phyloP scores from a whole-genome alignment of 2,888 invertebrate genomes.

The Apamea anceps region DNA sequence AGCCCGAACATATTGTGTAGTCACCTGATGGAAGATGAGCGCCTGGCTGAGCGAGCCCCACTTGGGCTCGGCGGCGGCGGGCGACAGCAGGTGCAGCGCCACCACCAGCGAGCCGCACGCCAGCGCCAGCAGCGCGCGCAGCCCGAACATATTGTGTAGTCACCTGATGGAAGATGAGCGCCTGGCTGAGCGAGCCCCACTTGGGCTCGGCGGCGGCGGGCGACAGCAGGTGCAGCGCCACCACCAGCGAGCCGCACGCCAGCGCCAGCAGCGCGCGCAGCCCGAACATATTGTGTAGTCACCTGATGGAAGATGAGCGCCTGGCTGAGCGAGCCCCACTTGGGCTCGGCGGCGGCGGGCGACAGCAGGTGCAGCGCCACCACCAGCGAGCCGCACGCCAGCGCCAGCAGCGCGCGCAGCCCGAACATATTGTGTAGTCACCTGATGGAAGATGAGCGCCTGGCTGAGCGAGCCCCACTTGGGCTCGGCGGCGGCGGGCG shows the following conservation, averaged over 20 bases:
- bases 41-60: slow-evolving; percentile 99
- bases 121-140: slow-evolving; percentile 96
- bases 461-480: slow-evolving; percentile 99
- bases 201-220: slow-evolving; percentile 94
- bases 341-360: slow-evolving; percentile 94
- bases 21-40: slow-evolving; percentile 99
- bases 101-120: slow-evolving; percentile 96
- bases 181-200: slow-evolving; percentile 99
- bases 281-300: slow-evolving; percentile 93
- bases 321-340: slow-evolving; percentile 99
- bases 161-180: slow-evolving; percentile 99
- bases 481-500: slow-evolving; percentile 94
- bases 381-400: slow-evolving; percentile 95
- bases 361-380: slow-evolving; percentile 97
- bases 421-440: slow-evolving; percentile 93
- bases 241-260: slow-evolving; percentile 95
- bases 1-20: slow-evolving; percentile 94
- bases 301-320: slow-evolving; percentile 99
- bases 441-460: slow-evolving; percentile 99
- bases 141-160: slow-evolving; percentile 93
- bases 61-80: slow-evolving; percentile 94
- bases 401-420: slow-evolving; percentile 96
- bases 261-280: slow-evolving; percentile 96
- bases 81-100: slow-evolving; percentile 96
- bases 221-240: slow-evolving; percentile 96